Conservation (phyloP, 2,797 vertebrate species). For the Epinephelus awoara region DNA sequence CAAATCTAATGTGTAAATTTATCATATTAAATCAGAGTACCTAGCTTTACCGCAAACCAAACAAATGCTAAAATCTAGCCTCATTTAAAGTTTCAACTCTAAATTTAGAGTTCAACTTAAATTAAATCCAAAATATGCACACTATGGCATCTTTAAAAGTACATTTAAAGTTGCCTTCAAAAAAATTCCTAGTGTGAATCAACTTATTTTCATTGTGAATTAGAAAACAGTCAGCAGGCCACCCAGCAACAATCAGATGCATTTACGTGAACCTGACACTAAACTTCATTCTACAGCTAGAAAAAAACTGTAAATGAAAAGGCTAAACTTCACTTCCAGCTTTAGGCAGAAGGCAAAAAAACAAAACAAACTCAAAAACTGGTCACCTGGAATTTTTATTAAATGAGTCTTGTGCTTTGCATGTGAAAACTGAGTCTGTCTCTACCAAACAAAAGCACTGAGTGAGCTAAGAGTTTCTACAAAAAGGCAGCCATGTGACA, state of each 20-base stretch:
- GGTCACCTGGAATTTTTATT: slow-evolving; percentile 1
- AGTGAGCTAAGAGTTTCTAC: background rate
- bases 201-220: no score
- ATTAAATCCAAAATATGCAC: background rate
- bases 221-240: no score
- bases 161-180: no score
- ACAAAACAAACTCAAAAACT: background rate
- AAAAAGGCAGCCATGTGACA: slow-evolving; percentile 19
- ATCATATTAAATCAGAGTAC: background rate
- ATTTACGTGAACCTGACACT: background rate
- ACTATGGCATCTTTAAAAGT: no score
- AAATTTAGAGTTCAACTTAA: background rate
- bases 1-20: background rate
- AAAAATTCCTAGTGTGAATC: no score
- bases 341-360: background rate
- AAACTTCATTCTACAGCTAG: background rate
- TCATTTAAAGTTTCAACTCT: background rate
- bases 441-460: background rate
- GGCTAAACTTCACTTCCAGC: background rate
- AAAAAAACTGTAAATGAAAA: background rate
- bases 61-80: background rate
- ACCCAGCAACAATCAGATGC: background rate
- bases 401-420: slow-evolving; percentile 10
- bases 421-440: slow-evolving; percentile 11
- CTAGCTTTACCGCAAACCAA: background rate